Evolutionary conservation across 2,888 invertebrate genomes (phyloP).

Genomic region (Rotaria magnacalcarata): DNA sequence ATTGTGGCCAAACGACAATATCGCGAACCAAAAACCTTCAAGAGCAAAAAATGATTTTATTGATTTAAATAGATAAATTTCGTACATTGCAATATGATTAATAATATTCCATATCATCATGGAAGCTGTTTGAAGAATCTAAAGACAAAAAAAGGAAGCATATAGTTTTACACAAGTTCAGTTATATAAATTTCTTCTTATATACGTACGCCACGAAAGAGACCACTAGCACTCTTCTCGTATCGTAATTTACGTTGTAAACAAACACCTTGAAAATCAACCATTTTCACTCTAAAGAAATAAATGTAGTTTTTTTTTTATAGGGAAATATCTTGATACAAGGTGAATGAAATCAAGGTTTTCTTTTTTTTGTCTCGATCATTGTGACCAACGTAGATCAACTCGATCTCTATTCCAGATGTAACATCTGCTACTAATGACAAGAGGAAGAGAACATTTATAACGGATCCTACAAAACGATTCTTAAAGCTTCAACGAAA

Average conservation of each 20-base stretch:
- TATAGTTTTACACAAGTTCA: too few species aligned
- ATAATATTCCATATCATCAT: neutral
- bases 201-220: conserved; percentile 13
- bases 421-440: too few species aligned
- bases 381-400: too few species aligned
- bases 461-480: too few species aligned
- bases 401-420: too few species aligned
- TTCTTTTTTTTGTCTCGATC: too few species aligned
- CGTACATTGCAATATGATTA: conserved; percentile 13
- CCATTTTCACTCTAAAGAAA: conserved; percentile 1
- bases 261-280: conserved; percentile 34
- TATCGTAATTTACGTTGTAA: neutral
- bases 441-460: too few species aligned
- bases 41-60: neutral
- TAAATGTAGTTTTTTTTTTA: too few species aligned
- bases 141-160: neutral
- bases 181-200: too few species aligned
- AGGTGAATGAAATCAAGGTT: too few species aligned
- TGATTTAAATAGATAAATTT: neutral
- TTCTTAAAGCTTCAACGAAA: too few species aligned
- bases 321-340: too few species aligned
- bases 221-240: neutral
- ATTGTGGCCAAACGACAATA: neutral
- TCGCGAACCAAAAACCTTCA: neutral
- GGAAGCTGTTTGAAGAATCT: neutral